Conservation (phyloP, 2,888 invertebrate genomes). For the Drosophila robusta region DNA sequence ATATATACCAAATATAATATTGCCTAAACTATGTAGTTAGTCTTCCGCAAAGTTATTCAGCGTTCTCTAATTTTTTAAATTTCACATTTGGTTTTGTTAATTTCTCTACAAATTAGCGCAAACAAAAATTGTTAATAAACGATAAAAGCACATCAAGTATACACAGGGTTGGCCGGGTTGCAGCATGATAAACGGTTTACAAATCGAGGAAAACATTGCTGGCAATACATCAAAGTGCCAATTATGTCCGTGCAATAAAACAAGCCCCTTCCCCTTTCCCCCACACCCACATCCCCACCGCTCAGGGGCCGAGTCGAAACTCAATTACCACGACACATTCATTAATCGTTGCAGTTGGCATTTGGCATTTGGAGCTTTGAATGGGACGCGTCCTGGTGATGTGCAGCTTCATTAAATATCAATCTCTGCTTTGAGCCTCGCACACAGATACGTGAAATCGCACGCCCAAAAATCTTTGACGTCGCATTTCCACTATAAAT, state of each 20-base stretch:
- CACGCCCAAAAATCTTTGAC: slow-evolving; percentile 4
- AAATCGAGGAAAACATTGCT: slow-evolving; percentile 11
- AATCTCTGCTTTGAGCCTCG: slow-evolving; percentile 12
- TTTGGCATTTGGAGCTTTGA: slow-evolving; percentile 8
- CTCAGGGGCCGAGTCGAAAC: slow-evolving; percentile 12
- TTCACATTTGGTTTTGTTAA: background rate
- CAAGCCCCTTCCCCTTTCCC: no score
- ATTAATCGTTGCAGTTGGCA: slow-evolving; percentile 42
- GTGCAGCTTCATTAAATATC: slow-evolving; percentile 36
- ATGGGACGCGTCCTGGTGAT: background rate
- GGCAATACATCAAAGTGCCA: slow-evolving; percentile 21
- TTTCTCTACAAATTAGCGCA: slow-evolving; percentile 5
- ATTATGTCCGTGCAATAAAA: slow-evolving; percentile 28
- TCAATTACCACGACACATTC: slow-evolving; percentile 43
- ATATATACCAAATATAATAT: no score
- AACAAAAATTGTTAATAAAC: slow-evolving; percentile 3
- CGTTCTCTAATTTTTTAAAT: background rate
- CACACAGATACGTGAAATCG: background rate
- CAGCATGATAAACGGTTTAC: slow-evolving; percentile 12
- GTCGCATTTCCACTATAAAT: background rate
- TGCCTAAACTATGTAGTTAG: no score
- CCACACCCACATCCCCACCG: no score
- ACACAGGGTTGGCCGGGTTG: slow-evolving; percentile 10
- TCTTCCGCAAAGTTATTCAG: no score
- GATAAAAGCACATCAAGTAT: slow-evolving; percentile 15